Conservation (phyloP, 2,797 vertebrate genomes). For the Tenualosa ilisha region DNA sequence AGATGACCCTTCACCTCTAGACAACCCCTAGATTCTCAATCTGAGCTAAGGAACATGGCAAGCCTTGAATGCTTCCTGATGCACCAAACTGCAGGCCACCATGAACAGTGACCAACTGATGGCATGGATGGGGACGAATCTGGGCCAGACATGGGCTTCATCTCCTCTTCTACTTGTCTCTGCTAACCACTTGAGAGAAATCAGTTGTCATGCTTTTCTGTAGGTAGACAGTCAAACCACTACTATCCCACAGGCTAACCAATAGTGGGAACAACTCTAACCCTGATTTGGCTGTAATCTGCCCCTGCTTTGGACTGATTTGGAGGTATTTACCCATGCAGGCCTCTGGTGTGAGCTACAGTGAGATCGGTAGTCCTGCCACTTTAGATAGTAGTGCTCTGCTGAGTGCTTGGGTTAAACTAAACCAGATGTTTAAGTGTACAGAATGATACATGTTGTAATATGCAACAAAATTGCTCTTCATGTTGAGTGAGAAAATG, state of each 20-base stretch:
- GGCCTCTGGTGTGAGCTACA: background rate
- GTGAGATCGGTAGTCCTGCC: background rate
- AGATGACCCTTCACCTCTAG: background rate
- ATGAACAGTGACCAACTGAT: background rate
- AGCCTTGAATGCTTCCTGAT: background rate
- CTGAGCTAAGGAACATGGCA: background rate
- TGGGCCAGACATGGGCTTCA: background rate
- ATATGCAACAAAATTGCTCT: background rate
- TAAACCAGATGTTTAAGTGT: background rate
- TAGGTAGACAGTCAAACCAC: background rate
- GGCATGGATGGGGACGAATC: background rate
- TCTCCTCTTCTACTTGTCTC: background rate
- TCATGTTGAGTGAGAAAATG: background rate
- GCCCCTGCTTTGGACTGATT: background rate
- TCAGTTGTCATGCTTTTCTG: background rate
- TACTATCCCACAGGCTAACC: background rate
- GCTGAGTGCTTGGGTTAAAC: background rate
- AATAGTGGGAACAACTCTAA: background rate
- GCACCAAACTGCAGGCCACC: background rate
- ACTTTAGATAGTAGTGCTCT: background rate
- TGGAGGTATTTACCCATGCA: background rate
- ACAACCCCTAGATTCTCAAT: background rate
- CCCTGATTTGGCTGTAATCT: background rate
- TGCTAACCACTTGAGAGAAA: background rate
- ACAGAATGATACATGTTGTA: background rate